Percentiles rank a stretch among this genome's conserved stretches.
phyloP scores from a whole-genome alignment of 2,797 vertebrate species.

The Urosaurus nigricauda region DNA sequence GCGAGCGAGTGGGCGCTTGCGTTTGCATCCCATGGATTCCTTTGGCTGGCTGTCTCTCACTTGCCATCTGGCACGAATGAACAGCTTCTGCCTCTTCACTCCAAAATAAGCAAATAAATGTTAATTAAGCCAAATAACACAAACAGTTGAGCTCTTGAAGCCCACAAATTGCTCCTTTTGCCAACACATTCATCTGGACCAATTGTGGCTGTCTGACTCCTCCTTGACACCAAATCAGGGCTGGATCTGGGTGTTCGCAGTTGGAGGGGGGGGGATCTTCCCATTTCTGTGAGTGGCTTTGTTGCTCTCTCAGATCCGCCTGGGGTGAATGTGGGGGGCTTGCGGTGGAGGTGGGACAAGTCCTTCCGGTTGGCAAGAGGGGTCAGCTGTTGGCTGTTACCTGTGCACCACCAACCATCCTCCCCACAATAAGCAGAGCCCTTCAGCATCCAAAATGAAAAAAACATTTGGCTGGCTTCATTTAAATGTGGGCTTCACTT shows the following conservation, averaged over 20 bases:
- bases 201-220: background rate
- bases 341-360: too few species aligned
- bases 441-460: background rate
- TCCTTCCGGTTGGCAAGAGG: too few species aligned
- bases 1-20: too few species aligned
- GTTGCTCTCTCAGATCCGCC: too few species aligned
- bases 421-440: background rate
- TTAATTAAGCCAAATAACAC: slow-evolving; percentile 33
- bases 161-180: background rate
- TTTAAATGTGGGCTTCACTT: background rate
- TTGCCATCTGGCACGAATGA: slow-evolving; percentile 1
- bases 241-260: background rate
- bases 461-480: background rate
- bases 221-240: background rate
- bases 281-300: background rate
- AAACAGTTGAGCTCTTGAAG: slow-evolving; percentile 14
- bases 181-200: background rate
- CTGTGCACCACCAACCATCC: background rate
- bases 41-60: slow-evolving; percentile 5
- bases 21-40: background rate
- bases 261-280: too few species aligned
- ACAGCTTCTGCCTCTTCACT: slow-evolving; percentile 18
- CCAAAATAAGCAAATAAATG: slow-evolving; percentile 30
- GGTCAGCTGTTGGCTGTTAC: background rate
- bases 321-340: too few species aligned